Conservation (phyloP, 2,113 vertebrate species). For the Trematocara variabile region DNA sequence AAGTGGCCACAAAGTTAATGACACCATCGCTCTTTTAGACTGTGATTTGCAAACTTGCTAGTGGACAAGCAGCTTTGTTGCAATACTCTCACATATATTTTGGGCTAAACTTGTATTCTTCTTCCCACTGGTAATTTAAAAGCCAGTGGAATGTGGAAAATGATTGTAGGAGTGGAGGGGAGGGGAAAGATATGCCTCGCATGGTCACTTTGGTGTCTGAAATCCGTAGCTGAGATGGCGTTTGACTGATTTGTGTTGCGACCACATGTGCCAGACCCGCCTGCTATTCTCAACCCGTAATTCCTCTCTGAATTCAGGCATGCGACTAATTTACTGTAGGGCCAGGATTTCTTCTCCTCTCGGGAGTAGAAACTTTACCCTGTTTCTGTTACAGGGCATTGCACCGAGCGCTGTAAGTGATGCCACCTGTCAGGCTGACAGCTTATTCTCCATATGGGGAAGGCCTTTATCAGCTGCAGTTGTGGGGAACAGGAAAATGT, state of each 20-base stretch:
- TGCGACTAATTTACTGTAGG: constrained; percentile 55
- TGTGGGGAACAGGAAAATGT: background rate
- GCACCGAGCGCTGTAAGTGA: constrained; percentile 22
- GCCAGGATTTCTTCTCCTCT: background rate
- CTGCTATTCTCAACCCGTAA: constrained; percentile 67
- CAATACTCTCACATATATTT: constrained; percentile 60
- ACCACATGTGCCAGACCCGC: constrained; percentile 66
- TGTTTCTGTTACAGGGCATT: constrained; percentile 15
- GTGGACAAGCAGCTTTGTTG: background rate
- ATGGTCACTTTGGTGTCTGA: constrained; percentile 65
- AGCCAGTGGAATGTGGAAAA: constrained; percentile 77
- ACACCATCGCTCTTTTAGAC: background rate
- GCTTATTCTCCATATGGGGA: constrained; percentile 16
- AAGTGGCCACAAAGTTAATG: constrained; percentile 23
- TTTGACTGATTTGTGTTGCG: constrained; percentile 69
- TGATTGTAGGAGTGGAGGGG: constrained; percentile 76
- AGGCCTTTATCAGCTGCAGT: constrained; percentile 36
- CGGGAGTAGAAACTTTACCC: constrained; percentile 29
- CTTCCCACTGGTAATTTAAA: constrained; percentile 78
- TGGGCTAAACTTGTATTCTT: constrained; percentile 73
- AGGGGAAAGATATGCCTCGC: constrained; percentile 68
- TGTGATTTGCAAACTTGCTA: background rate
- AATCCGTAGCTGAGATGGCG: constrained; percentile 56
- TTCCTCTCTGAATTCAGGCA: constrained; percentile 59
- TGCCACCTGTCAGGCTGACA: constrained; percentile 63